A percentile compares a stretch with the other conserved stretches of the same genome.
Conservation (phyloP, 37 sponge, comb jelly and placozoan species). For the Cladorhizidae sp. region DNA sequence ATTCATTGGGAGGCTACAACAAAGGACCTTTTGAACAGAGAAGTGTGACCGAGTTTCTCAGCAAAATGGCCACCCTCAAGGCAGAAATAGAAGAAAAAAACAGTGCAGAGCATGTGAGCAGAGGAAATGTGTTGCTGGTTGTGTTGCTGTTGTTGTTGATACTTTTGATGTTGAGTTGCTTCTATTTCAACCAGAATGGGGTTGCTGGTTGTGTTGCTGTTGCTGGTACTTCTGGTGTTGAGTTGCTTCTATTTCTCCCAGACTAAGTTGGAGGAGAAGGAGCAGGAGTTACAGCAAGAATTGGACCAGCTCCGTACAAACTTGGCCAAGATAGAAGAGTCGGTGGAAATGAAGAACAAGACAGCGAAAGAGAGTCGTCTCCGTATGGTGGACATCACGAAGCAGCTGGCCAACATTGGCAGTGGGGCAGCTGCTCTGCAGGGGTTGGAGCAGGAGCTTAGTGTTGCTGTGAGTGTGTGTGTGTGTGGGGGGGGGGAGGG, state of each 20-base stretch:
- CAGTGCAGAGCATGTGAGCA: slow-evolving; percentile 28
- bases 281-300: slow-evolving; percentile 25
- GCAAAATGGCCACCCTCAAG: slow-evolving; percentile 6
- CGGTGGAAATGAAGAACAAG: slow-evolving; percentile 45
- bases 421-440: slow-evolving; percentile 44
- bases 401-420: slow-evolving; percentile 36
- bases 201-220: not conserved
- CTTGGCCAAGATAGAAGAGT: slow-evolving; percentile 51
- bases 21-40: slow-evolving; percentile 14
- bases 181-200: slow-evolving; percentile 22
- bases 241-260: slow-evolving; percentile 5
- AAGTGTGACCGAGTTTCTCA: slow-evolving; percentile 20
- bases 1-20: slow-evolving; percentile 2
- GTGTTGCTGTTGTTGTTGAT: not conserved
- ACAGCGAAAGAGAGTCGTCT: slow-evolving; percentile 37
- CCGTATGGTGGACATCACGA: slow-evolving; percentile 19
- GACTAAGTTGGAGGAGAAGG: slow-evolving; percentile 30
- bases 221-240: not conserved
- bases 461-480: slow-evolving; percentile 36
- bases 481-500: no score
- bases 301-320: slow-evolving; percentile 56
- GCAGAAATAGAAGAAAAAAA: slow-evolving; percentile 18
- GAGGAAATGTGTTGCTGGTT: not conserved
- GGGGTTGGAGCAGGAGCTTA: slow-evolving; percentile 53
- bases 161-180: not conserved